Evolutionary conservation across 2,888 invertebrate species (phyloP).

Genomic region (Syritta pipiens): DNA sequence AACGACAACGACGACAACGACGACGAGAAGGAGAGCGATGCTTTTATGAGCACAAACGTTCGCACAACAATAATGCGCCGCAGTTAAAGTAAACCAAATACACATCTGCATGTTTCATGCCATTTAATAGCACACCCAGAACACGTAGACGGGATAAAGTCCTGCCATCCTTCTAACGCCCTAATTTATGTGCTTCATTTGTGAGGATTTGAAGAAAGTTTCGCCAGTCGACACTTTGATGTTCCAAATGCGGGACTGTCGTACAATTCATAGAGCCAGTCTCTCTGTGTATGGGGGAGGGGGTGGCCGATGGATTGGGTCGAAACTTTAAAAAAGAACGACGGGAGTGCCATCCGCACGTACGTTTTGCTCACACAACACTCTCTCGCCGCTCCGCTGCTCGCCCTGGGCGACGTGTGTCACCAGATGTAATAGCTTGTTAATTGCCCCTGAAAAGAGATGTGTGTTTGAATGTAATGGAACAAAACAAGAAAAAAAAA

Average conservation of each 20-base stretch:
- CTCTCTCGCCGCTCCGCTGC: neutral
- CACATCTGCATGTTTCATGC: slow-evolving; percentile 61
- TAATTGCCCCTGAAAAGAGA: slow-evolving; percentile 39
- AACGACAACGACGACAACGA: too few relatives aligned
- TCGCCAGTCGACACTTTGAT: slow-evolving; percentile 45
- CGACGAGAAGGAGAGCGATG: neutral
- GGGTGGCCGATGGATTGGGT: neutral
- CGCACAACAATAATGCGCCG: slow-evolving; percentile 35
- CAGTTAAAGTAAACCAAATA: slow-evolving; percentile 56
- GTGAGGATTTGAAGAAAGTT: slow-evolving; percentile 66
- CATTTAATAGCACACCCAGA: slow-evolving; percentile 59
- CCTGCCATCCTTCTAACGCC: slow-evolving; percentile 61
- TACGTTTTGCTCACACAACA: slow-evolving; percentile 50
- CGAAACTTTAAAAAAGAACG: slow-evolving; percentile 40
- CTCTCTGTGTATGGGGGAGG: too few relatives aligned
- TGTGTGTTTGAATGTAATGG: slow-evolving; percentile 24
- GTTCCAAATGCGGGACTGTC: neutral
- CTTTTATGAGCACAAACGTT: slow-evolving; percentile 41
- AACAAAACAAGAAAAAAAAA: slow-evolving; percentile 3
- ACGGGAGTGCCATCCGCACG: slow-evolving; percentile 43
- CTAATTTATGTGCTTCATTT: slow-evolving; percentile 69
- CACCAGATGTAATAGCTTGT: slow-evolving; percentile 62
- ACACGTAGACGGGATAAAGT: slow-evolving; percentile 66
- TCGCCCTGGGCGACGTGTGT: slow-evolving; percentile 35
- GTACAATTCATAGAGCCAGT: neutral